Evolutionary conservation across 37 sponge, comb jelly and placozoan species (phyloP), one percentile per base, ranked within the genome.

Genomic region (Beroe ovata): DNA sequence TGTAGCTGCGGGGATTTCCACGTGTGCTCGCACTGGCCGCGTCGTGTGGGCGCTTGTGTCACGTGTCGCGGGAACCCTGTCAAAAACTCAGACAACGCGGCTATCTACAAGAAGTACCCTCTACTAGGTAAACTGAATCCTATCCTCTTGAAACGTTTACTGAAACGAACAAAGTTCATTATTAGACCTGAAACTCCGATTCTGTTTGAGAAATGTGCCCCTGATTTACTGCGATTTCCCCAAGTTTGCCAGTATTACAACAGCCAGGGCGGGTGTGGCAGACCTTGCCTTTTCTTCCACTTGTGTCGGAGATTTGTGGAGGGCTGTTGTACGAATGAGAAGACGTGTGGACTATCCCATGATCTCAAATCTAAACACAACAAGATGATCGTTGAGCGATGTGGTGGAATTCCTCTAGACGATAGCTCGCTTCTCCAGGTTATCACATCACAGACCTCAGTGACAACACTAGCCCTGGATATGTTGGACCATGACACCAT

Each of bases 241-340:
- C 42, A 77, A 4, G 84, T 77, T 23, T 77, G 84, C 25, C n/a
- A 42, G 28, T 77, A 77, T 25, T 77, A 77, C 84, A 77, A 77
- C 84, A 77, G 84, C 41, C 36, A 77, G 26, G 25, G 29, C 11
- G 84, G 84, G 38, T 77, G 84, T 25, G 25, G 21, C 2, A 36
- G 84, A 41, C 84, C 84, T 8, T 77, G 84, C 47, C 84, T 77
- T 28, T 77, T 77, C 38, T 77, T 77, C 84, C 84, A 77, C 38
- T 54, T 77, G 47, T 77, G 84, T 40, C 19, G 33, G 6, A 38
- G 33, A 54, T 77, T 77, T 54, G 84, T 36, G 28, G 26, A 30
- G 26, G 84, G 84, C 39, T 1, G 14, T 28, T 77, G 84, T 25
- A 77, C 18, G 1, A 33, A 14, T 1, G 84, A 42, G 8, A n/a